Conservation (phyloP, 2,113 vertebrate species). For the Sander vitreus region DNA sequence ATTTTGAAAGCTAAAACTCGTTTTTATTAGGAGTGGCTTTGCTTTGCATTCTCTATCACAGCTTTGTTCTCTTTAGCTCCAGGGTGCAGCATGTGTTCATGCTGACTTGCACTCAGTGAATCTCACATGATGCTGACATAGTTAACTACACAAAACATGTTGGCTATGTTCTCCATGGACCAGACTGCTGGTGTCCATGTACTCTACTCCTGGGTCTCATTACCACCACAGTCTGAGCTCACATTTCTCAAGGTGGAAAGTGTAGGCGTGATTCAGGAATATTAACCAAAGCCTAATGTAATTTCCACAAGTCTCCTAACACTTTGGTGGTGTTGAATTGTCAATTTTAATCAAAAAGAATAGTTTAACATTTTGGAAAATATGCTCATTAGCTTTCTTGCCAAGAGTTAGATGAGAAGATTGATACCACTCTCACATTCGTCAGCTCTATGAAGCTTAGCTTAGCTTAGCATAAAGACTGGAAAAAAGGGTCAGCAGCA, state of each 20-base stretch:
- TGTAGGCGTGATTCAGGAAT: background rate
- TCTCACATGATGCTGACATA: conserved; percentile 35
- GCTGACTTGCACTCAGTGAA: conserved; percentile 42
- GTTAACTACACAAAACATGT: conserved; percentile 28
- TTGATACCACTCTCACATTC: too few relatives aligned
- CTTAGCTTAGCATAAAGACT: too few relatives aligned
- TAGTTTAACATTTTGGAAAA: conserved; percentile 2
- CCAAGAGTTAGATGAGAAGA: too few relatives aligned
- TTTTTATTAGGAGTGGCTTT: conserved; percentile 41
- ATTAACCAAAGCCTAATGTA: background rate
- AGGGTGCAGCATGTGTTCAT: conserved; percentile 44
- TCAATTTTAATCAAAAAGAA: background rate
- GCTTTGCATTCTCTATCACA: conserved; percentile 6
- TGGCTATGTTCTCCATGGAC: conserved; percentile 26
- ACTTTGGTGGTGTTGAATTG: background rate
- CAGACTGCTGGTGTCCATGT: background rate
- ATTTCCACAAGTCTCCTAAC: background rate
- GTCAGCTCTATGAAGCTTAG: too few relatives aligned
- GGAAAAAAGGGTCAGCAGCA: background rate
- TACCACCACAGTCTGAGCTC: background rate
- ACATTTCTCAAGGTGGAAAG: conserved; percentile 11
- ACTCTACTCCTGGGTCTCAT: conserved; percentile 3
- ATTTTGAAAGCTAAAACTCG: conserved; percentile 61
- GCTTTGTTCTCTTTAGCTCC: conserved; percentile 50
- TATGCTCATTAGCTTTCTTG: background rate